Evolutionary conservation across 2,888 invertebrate species (phyloP), one percentile per base, ranked within the genome.

Genomic region (Oxytorus armatus): DNA sequence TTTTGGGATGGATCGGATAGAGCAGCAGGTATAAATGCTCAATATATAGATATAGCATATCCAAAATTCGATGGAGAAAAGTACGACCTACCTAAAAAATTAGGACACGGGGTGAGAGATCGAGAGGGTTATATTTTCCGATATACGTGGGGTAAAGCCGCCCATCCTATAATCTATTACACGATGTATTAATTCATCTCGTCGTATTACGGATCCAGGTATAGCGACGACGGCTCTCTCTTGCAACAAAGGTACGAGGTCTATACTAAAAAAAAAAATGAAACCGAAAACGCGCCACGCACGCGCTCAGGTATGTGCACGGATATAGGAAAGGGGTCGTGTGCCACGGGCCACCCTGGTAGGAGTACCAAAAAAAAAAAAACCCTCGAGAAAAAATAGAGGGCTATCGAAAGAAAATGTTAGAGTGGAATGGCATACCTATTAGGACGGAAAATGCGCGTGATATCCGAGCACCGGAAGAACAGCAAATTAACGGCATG

Each of bases 131-230:
- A 77, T n/a, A n/a, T 77, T 70, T 53, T 73, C 61, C 42, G 55
- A 77, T 44, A 63, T 47, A 79, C 78, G 77, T 78, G 80, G 82
- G 83, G 79, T 78, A 81, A n/a, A 83, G 84, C 85, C 86, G 81
- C 83, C 85, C 72, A 75, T 72, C 80, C 73, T 72, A 85, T 88
- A 87, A 89, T 89, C 88, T 86, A 88, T 86, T 83, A 85, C 87
- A 85, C 87, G 87, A 89, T 79, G 86, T 89, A 89, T 89, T 89
- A 89, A 89, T 89, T 89, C 87, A 84, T 86, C 84, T 75, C 82
- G 69, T 70, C 69, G 72, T 49, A 69, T 69, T 61, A 55, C 16
- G 42, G 49, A 72, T 79, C 81, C 88, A 88, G 88, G 88, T 88
- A 88, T 29, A n/a, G 49, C 55, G 68, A 42, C 42, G 77, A 59